Conservation (phyloP, 2,888 invertebrate species). For the Leptopterna dolabrata region DNA sequence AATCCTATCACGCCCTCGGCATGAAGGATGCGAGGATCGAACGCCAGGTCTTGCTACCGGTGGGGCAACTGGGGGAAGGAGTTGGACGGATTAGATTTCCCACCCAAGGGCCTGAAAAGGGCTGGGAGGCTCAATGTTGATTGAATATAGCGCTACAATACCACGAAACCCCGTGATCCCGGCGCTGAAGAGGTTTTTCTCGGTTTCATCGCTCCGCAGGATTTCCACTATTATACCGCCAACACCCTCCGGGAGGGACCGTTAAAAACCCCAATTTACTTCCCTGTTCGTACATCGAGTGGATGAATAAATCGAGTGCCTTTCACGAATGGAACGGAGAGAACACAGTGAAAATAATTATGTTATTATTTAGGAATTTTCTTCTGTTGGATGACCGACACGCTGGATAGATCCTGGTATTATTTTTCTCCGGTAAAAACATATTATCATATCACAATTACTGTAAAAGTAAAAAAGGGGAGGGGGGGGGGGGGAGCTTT, state of each 20-base stretch:
- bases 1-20: too few relatives aligned
- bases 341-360: too few relatives aligned
- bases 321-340: background rate
- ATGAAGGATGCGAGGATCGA: too few relatives aligned
- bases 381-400: too few relatives aligned
- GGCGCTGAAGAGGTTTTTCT: background rate
- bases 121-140: constrained; percentile 7
- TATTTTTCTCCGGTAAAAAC: too few relatives aligned
- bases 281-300: background rate
- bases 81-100: constrained; percentile 11
- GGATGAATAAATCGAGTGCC: background rate
- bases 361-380: too few relatives aligned
- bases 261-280: background rate
- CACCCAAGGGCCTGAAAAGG: background rate
- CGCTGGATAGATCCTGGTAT: too few relatives aligned
- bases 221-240: background rate
- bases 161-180: background rate
- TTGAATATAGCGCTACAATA: constrained; percentile 11
- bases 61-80: background rate
- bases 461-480: too few relatives aligned
- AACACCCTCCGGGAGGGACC: background rate
- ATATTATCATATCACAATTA: too few relatives aligned
- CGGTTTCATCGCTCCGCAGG: background rate
- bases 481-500: too few relatives aligned
- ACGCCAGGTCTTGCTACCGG: background rate